Evolutionary conservation across 1,140 invertebrate genomes (phyloP).

Genomic region (Drosophila chauvacae): DNA sequence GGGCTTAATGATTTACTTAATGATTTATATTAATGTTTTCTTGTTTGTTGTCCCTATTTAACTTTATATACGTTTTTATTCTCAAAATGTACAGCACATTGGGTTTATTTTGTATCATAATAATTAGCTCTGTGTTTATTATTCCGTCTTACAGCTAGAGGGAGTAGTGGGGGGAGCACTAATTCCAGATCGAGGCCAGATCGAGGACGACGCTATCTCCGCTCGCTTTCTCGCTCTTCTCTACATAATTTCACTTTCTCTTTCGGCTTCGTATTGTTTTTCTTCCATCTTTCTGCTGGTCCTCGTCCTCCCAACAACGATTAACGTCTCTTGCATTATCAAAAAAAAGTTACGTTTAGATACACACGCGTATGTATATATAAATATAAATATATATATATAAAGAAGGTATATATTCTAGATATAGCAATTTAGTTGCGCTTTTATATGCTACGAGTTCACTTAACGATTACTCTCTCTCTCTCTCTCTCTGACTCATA

Average conservation of each 20-base stretch:
- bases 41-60: slow-evolving; percentile 8
- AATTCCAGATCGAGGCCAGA: background rate
- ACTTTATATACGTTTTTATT: slow-evolving; percentile 10
- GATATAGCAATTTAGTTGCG: slow-evolving; percentile 40
- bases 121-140: slow-evolving; percentile 17
- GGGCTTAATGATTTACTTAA: background rate
- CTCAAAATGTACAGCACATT: slow-evolving; percentile 30
- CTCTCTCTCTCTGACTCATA: slow-evolving; percentile 7
- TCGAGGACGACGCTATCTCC: background rate
- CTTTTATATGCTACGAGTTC: slow-evolving; percentile 43
- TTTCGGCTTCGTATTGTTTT: slow-evolving; percentile 11
- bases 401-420: slow-evolving; percentile 22
- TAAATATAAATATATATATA: slow-evolving; percentile 27
- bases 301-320: slow-evolving; percentile 42
- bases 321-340: slow-evolving; percentile 33
- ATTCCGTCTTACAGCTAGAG: slow-evolving; percentile 19
- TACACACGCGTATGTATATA: slow-evolving; percentile 31
- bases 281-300: background rate
- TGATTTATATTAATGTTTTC: background rate
- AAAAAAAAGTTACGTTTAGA: slow-evolving; percentile 44
- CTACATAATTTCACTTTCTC: slow-evolving; percentile 6
- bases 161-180: slow-evolving; percentile 6
- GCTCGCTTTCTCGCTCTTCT: background rate
- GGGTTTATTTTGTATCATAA: background rate
- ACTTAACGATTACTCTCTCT: slow-evolving; percentile 37